Evolutionary conservation across 2,113 vertebrate species (phyloP), one percentile per base, ranked within the genome.

Genomic region (Lycaon pictus): DNA sequence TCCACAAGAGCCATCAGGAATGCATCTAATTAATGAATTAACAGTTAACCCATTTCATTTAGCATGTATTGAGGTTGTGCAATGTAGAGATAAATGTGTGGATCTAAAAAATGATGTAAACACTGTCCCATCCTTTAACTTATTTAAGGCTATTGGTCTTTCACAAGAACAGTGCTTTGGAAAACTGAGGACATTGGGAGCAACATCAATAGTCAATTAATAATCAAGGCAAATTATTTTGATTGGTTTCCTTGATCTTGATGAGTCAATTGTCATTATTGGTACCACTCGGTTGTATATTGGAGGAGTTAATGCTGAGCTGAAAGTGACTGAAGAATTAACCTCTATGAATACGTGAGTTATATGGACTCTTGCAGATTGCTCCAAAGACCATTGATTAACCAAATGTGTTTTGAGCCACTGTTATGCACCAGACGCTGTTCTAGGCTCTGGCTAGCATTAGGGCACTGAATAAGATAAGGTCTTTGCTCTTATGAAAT

Each of bases 231-330:
- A 95, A 93, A 56, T 86, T 35, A 65, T 79, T 84, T 87, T 16
- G 11, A 91, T 19, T 32, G 23, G 17, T 60, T 96, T 74, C 37
- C 27, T 88, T 90, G 60, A 25, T 77, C n/a, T 82, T 89, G 29
- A 32, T 22, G 15, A 90, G 35, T 88, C 32, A 90, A 53, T 35
- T 83, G 32, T 65, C 60, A 19, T n/a, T 95, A 77, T 27, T 56
- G 11, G n/a, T 27, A 48, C 7, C 53, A 20, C 48, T 65, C 27
- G 37, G 8, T 51, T 83, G 58, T 81, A 12, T 67, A 25, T 79
- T 76, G 63, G 37, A 62, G 51, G 51, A 93, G 20, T 84, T 51
- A 93, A 74, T 86, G 72, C n/a, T 97, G 56, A 72, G 17, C 91
- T 93, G 22, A 22, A 96, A 92, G 11, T 86, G 83, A 76, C 27